Evolutionary conservation across 2,888 invertebrate genomes (phyloP).

Genomic region (Blomia tropicalis): DNA sequence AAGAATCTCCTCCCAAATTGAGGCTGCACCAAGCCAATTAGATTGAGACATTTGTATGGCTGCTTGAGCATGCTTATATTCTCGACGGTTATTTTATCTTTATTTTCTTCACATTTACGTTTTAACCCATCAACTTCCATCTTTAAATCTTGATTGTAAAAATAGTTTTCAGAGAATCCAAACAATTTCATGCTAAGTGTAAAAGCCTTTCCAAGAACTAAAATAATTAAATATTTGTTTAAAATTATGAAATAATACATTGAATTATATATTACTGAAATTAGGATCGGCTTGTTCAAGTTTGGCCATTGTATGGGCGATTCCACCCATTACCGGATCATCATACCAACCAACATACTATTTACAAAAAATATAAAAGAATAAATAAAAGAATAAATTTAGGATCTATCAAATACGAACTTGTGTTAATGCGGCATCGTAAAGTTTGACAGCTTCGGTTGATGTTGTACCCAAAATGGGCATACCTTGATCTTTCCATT

Average conservation of each 20-base stretch:
- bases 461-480: conserved; percentile 34
- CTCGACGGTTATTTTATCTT: conserved; percentile 29
- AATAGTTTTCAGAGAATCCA: neutral
- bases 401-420: conserved; percentile 14
- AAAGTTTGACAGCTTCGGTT: conserved; percentile 37
- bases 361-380: conserved; percentile 27
- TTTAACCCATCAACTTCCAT: conserved; percentile 34
- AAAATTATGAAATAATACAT: neutral
- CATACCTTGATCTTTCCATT: conserved; percentile 28
- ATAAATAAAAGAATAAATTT: neutral
- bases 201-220: neutral
- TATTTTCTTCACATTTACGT: conserved; percentile 30
- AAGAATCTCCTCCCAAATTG: conserved; percentile 38
- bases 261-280: conserved; percentile 34
- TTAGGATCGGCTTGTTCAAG: conserved; percentile 38
- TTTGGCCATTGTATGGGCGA: conserved; percentile 34
- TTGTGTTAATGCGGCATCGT: conserved; percentile 40
- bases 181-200: neutral
- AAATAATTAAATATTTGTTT: no score
- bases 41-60: conserved; percentile 36
- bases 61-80: conserved; percentile 38
- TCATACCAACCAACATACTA: conserved; percentile 35
- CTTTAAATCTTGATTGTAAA: conserved; percentile 32
- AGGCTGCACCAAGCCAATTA: conserved; percentile 35
- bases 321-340: conserved; percentile 37